A percentile compares a stretch with the other conserved stretches of the same genome.
Evolutionary conservation across 2,113 vertebrate genomes (phyloP).

Genomic region (Ellobius talpinus): DNA sequence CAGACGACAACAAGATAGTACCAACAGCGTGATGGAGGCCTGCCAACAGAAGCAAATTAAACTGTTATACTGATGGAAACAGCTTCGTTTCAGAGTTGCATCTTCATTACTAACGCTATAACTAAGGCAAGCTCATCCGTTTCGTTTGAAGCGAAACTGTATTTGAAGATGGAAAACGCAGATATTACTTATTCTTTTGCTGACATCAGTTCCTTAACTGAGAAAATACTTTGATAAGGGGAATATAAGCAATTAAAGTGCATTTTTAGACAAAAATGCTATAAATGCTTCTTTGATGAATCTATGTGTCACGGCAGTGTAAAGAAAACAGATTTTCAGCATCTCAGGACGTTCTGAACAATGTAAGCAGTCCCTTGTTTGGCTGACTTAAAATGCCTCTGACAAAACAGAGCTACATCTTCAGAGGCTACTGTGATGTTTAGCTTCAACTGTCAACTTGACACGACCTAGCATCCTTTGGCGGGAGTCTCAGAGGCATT

Average conservation of each 20-base stretch:
- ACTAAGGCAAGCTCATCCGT: neutral
- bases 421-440: neutral
- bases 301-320: neutral
- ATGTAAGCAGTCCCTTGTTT: neutral
- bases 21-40: neutral
- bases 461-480: neutral
- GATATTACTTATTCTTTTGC: neutral
- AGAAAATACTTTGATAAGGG: neutral
- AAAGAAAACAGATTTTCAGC: constrained; percentile 33
- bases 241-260: neutral
- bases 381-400: constrained; percentile 32
- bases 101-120: neutral
- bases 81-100: neutral
- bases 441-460: neutral
- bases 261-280: neutral
- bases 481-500: neutral
- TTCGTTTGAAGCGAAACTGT: constrained; percentile 11
- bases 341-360: neutral
- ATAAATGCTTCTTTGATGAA: neutral
- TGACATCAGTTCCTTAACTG: neutral
- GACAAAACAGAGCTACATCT: neutral
- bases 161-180: neutral
- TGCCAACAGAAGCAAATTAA: neutral
- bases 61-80: neutral
- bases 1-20: neutral